Base-by-base conservation (phyloP, 2,888 invertebrate genomes). In the Cordilura impudica region DNA sequence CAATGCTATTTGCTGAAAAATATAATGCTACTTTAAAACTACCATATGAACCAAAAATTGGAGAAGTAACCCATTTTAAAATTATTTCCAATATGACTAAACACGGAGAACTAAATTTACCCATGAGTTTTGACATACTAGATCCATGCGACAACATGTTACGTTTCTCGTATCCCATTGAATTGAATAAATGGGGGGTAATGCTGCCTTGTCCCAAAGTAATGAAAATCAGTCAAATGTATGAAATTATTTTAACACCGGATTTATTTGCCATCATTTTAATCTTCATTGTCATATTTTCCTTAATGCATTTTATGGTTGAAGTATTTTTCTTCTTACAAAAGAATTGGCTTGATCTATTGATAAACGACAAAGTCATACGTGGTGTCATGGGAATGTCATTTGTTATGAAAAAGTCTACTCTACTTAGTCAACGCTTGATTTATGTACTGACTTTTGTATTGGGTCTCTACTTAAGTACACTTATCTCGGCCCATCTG, bases 11-110 rank as follows among this genome's bases (percentile, higher is more conserved):
- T 71, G 83, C 70, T 0, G 31, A n/a, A 7, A 72, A 76, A 0
- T 35, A 84, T 0, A 87, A 87, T 61, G 86, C 83, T 0, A 82
- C 73, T 2, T 49, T 83, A 8, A n/a, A 63, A 19, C 61, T 56
- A 35, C 47, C 49, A 14, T 0, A 31, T 1, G 3, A 29, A 4
- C 5, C 60, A 10, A 21, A 53, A n/a, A 14, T 16, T 2, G n/a
- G 1, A 12, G 14, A 4, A 54, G 8, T 29, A 1, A 21, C 7
- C 2, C 21, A 43, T 23, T 54, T 66, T 60, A 67, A 23, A 7
- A 21, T 23, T 2, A 26, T 39, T 23, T 19, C 18, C n/a, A n/a
- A 61, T 5, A 51, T 69, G 61, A 60, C 53, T 2, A 8, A n/a
- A 0, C 18, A 63, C 1, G 54, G 21, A 6, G 10, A 61, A 16